Percentiles rank a stretch among this genome's conserved stretches.
Conservation (phyloP, 1,140 invertebrate genomes). For the Bombus consobrinus region DNA sequence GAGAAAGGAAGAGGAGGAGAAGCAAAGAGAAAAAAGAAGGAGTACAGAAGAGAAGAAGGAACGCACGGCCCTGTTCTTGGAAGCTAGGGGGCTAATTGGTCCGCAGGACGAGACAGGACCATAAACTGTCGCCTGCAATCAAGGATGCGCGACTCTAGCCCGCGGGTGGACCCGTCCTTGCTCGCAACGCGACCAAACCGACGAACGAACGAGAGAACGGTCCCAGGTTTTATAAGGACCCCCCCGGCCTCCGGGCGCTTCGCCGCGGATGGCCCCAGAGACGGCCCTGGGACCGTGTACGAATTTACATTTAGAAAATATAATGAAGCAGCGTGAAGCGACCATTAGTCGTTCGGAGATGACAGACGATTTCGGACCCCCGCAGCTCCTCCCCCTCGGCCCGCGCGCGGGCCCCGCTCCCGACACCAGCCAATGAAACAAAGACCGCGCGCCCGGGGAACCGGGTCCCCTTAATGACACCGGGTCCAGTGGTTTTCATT, state of each 20-base stretch:
- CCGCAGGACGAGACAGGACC: slow-evolving; percentile 76
- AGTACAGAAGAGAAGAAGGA: background rate
- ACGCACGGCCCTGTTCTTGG: slow-evolving; percentile 73
- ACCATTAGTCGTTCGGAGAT: slow-evolving; percentile 83
- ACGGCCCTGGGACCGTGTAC: slow-evolving; percentile 76
- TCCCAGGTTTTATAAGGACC: slow-evolving; percentile 77
- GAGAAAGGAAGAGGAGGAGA: slow-evolving; percentile 25
- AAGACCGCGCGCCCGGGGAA: slow-evolving; percentile 68
- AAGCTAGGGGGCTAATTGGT: slow-evolving; percentile 81
- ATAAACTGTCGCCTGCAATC: slow-evolving; percentile 83
- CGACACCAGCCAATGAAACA: slow-evolving; percentile 76
- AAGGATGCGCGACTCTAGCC: slow-evolving; percentile 77
- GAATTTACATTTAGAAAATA: slow-evolving; percentile 84
- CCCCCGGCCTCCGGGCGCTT: slow-evolving; percentile 65
- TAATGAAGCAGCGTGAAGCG: slow-evolving; percentile 83
- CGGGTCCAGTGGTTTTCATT: slow-evolving; percentile 73
- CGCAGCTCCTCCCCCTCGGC: slow-evolving; percentile 74
- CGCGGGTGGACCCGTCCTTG: slow-evolving; percentile 66
- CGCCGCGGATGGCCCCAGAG: slow-evolving; percentile 56
- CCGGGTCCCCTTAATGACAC: slow-evolving; percentile 72
- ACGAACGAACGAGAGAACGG: slow-evolving; percentile 41
- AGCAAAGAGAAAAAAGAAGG: background rate
- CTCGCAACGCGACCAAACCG: slow-evolving; percentile 49
- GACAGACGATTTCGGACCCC: slow-evolving; percentile 83
- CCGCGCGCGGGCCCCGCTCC: slow-evolving; percentile 43